Evolutionary conservation across 2,113 vertebrate genomes (phyloP).

Genomic region (Balaeniceps rex): DNA sequence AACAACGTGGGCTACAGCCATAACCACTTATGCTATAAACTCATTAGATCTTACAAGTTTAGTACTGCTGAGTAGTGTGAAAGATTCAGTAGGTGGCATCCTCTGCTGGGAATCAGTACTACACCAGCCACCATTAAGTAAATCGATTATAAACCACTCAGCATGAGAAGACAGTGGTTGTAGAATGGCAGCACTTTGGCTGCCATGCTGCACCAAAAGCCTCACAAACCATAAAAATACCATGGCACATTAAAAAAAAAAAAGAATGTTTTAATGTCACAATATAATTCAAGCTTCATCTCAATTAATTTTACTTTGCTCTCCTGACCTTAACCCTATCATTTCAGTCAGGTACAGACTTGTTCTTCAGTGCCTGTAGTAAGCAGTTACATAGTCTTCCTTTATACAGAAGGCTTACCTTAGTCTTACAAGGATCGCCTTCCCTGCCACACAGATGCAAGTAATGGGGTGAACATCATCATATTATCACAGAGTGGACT

Average conservation of each 20-base stretch:
- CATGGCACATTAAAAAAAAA: neutral
- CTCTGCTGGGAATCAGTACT: neutral
- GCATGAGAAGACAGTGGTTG: neutral
- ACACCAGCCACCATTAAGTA: neutral
- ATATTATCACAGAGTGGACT: neutral
- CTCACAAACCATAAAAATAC: neutral
- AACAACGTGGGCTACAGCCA: neutral
- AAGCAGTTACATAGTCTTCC: neutral
- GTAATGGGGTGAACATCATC: neutral
- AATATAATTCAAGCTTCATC: neutral
- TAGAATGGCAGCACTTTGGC: neutral
- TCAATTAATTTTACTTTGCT: neutral
- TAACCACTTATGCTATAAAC: neutral
- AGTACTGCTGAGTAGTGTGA: neutral
- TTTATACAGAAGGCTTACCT: neutral
- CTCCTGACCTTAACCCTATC: neutral
- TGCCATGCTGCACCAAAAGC: neutral
- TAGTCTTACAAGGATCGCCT: neutral
- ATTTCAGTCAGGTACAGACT: neutral
- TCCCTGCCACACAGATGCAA: neutral
- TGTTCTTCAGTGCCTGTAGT: neutral
- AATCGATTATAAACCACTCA: accelerated
- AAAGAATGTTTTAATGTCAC: neutral
- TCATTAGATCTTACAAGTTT: neutral
- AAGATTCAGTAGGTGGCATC: neutral